A percentile compares a stretch with the other conserved stretches of the same genome.
Evolutionary conservation across 2,888 invertebrate species (phyloP).

Genomic region (Embidobia sp.): DNA sequence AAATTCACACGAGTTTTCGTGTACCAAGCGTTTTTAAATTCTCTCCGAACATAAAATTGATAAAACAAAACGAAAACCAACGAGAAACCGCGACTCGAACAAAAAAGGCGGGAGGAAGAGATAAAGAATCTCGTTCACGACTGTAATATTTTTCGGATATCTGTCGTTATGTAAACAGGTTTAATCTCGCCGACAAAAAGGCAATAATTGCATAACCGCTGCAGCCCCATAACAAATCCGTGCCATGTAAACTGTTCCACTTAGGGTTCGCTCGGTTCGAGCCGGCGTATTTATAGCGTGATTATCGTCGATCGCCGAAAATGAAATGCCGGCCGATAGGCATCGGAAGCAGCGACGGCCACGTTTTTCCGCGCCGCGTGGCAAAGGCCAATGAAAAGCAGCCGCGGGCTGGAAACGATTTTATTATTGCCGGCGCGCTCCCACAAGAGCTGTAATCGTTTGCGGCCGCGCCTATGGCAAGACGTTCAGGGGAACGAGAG

Average conservation of each 20-base stretch:
- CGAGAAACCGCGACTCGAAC: too few relatives aligned
- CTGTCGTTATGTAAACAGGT: slow-evolving; percentile 36
- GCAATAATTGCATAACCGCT: slow-evolving; percentile 41
- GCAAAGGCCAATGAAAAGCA: slow-evolving; percentile 54
- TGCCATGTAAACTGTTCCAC: slow-evolving; percentile 34
- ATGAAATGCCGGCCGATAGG: slow-evolving; percentile 41
- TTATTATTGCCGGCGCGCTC: slow-evolving; percentile 22
- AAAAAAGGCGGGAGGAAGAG: slow-evolving; percentile 1
- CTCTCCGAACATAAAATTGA: too few relatives aligned
- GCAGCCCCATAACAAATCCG: slow-evolving; percentile 30
- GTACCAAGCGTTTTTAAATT: too few relatives aligned
- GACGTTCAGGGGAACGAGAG: slow-evolving; percentile 17
- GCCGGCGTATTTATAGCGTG: slow-evolving; percentile 30
- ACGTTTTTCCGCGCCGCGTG: slow-evolving; percentile 46
- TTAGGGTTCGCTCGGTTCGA: not conserved
- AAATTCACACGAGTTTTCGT: too few relatives aligned
- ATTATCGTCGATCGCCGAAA: slow-evolving; percentile 53
- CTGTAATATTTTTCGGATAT: slow-evolving; percentile 12
- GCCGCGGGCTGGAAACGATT: slow-evolving; percentile 8
- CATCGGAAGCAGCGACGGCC: slow-evolving; percentile 26
- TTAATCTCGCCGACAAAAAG: slow-evolving; percentile 24
- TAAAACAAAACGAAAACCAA: too few relatives aligned
- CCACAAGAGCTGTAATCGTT: slow-evolving; percentile 50
- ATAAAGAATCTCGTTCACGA: slow-evolving; percentile 2
- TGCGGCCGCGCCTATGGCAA: slow-evolving; percentile 40